Percentiles rank a stretch among this genome's conserved stretches.
Evolutionary conservation across 1,140 invertebrate species (phyloP).

Genomic region (Metopolophium dirhodum): DNA sequence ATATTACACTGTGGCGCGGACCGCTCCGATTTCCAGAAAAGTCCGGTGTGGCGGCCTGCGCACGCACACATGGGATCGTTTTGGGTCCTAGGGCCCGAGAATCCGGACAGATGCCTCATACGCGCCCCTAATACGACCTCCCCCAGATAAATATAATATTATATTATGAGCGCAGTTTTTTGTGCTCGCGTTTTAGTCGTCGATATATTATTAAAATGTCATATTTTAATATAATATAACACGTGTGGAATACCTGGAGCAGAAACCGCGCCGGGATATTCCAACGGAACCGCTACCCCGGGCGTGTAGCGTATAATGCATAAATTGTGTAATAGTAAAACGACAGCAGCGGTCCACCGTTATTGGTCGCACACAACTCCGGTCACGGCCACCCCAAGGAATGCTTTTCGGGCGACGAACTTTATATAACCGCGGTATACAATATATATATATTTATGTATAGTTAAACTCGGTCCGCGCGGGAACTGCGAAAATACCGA

Average conservation of each 20-base stretch:
- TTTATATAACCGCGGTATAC: background rate
- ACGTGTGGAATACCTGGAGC: background rate
- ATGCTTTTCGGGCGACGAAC: background rate
- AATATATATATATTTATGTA: background rate
- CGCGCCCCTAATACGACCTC: no score
- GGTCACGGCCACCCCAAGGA: background rate
- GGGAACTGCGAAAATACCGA: background rate
- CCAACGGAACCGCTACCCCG: background rate
- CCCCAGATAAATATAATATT: background rate
- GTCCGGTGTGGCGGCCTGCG: no score
- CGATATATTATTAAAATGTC: background rate
- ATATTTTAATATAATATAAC: background rate
- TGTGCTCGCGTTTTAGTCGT: no score
- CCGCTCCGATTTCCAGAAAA: background rate
- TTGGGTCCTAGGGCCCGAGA: no score
- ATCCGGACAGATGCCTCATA: no score
- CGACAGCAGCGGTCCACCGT: background rate
- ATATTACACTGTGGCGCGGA: no score
- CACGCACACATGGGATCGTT: background rate
- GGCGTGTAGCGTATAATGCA: background rate
- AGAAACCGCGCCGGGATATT: background rate
- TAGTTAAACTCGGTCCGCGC: background rate
- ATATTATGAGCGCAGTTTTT: background rate
- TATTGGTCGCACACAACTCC: background rate
- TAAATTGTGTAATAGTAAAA: slow-evolving; percentile 11